A percentile compares a stretch with the other conserved stretches of the same genome.
Evolutionary conservation across 2,113 vertebrate species (phyloP).

Genomic region (Rhinolophus ferrumequinum): DNA sequence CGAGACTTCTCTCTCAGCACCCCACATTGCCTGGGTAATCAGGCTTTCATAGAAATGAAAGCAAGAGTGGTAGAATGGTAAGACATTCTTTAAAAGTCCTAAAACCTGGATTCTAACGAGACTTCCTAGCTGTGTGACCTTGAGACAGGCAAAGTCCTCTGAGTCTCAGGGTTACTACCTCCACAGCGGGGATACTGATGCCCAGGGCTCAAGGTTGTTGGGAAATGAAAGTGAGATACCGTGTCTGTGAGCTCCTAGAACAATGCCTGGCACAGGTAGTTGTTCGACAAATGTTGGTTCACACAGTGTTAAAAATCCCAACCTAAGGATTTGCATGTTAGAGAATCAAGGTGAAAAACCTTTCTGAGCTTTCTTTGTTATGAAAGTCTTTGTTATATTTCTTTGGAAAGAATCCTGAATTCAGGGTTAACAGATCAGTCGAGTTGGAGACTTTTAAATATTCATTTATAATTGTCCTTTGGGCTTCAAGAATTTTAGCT

Average conservation of each 20-base stretch:
- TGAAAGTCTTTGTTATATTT: background rate
- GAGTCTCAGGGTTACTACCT: background rate
- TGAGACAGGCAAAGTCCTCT: background rate
- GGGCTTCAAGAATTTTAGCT: background rate
- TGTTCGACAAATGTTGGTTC: background rate
- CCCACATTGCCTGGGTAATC: background rate
- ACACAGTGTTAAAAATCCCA: background rate
- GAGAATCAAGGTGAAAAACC: background rate
- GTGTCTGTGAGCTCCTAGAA: background rate
- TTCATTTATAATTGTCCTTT: slow-evolving; percentile 17
- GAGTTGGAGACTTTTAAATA: background rate
- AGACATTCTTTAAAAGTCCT: slow-evolving; percentile 1
- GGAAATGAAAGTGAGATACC: background rate
- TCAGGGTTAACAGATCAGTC: background rate
- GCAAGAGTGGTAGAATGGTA: background rate
- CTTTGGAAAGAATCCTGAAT: background rate
- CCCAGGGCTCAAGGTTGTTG: background rate
- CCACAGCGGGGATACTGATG: background rate
- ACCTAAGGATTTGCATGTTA: background rate
- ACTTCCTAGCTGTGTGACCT: background rate
- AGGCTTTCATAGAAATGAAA: slow-evolving; percentile 40
- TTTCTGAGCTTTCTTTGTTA: background rate
- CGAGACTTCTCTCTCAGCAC: background rate
- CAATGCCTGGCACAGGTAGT: background rate
- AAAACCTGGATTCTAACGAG: slow-evolving; percentile 21